A percentile compares a stretch with the other conserved stretches of the same genome.
phyloP scores from a whole-genome alignment of 2,797 vertebrate genomes.

The Characodon lateralis region DNA sequence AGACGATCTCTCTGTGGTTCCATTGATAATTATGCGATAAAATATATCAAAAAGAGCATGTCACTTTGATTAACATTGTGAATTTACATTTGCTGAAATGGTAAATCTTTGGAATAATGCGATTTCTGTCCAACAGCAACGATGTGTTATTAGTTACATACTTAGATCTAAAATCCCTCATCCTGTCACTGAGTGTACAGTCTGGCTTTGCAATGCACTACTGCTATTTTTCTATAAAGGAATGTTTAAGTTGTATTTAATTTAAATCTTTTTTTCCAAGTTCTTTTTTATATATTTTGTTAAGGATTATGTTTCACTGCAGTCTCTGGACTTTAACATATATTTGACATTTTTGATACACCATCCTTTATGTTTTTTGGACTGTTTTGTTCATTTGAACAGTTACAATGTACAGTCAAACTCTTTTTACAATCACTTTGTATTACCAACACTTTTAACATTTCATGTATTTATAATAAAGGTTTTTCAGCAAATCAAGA shows the following conservation, averaged over 20 bases:
- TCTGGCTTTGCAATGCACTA: slow-evolving; percentile 58
- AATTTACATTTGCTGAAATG: not conserved
- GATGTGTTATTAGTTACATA: slow-evolving; percentile 9
- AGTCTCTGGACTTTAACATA: slow-evolving; percentile 44
- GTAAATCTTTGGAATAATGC: not conserved
- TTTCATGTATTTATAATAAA: slow-evolving; percentile 87
- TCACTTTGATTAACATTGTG: not conserved
- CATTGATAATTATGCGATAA: not conserved
- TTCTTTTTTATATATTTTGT: slow-evolving; percentile 38
- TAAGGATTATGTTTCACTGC: slow-evolving; percentile 61
- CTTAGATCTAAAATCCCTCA: slow-evolving; percentile 19
- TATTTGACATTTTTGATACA: slow-evolving; percentile 53
- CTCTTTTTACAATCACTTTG: slow-evolving; percentile 53
- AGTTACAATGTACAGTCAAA: slow-evolving; percentile 59
- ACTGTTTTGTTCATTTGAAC: slow-evolving; percentile 63
- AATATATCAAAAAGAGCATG: not conserved
- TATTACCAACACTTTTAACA: slow-evolving; percentile 65
- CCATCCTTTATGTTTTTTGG: slow-evolving; percentile 49
- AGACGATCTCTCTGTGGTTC: slow-evolving; percentile 1
- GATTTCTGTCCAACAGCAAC: slow-evolving; percentile 1
- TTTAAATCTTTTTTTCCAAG: slow-evolving; percentile 45
- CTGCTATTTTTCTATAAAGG: slow-evolving; percentile 37
- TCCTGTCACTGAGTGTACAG: slow-evolving; percentile 46
- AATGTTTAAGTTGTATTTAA: slow-evolving; percentile 62
- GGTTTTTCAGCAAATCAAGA: slow-evolving; percentile 79